Conservation (phyloP, 2,888 invertebrate genomes). For the Drosophila heteroneura region DNA sequence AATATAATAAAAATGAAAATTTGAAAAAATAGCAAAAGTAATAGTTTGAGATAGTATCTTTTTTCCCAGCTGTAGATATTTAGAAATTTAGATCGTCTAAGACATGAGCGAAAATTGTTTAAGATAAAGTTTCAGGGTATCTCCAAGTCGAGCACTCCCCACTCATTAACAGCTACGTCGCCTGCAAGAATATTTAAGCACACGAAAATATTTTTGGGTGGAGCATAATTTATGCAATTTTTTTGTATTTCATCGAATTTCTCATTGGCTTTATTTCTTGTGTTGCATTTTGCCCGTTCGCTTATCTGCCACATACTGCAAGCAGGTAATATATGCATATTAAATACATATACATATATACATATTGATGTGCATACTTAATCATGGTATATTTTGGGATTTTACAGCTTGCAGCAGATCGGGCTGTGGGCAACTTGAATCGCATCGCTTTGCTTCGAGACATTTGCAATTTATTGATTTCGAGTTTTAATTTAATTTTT, state of each 20-base stretch:
- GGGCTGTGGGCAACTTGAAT: background rate
- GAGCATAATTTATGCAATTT: conserved; percentile 57
- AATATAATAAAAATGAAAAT: too few species aligned
- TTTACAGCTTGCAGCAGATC: conserved; percentile 30
- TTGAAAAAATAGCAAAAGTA: too few species aligned
- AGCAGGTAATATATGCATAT: conserved; percentile 11
- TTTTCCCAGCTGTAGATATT: too few species aligned
- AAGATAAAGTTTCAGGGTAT: background rate
- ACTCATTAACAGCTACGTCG: background rate
- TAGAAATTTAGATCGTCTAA: too few species aligned
- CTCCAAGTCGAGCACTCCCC: background rate
- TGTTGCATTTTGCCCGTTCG: conserved; percentile 13
- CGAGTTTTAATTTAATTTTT: conserved; percentile 67
- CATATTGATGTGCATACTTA: conserved; percentile 69
- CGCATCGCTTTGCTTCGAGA: conserved; percentile 11
- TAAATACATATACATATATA: conserved; percentile 8
- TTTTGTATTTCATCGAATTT: conserved; percentile 9
- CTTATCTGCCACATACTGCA: conserved; percentile 11
- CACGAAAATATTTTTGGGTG: conserved; percentile 11
- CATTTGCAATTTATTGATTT: conserved; percentile 76
- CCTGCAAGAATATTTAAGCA: background rate
- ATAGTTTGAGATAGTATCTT: too few species aligned
- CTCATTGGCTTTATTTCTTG: conserved; percentile 43
- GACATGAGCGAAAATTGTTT: too few species aligned
- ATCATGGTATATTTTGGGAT: conserved; percentile 61